Conservation (phyloP, 2,113 vertebrate genomes). For the Empidonax traillii region DNA sequence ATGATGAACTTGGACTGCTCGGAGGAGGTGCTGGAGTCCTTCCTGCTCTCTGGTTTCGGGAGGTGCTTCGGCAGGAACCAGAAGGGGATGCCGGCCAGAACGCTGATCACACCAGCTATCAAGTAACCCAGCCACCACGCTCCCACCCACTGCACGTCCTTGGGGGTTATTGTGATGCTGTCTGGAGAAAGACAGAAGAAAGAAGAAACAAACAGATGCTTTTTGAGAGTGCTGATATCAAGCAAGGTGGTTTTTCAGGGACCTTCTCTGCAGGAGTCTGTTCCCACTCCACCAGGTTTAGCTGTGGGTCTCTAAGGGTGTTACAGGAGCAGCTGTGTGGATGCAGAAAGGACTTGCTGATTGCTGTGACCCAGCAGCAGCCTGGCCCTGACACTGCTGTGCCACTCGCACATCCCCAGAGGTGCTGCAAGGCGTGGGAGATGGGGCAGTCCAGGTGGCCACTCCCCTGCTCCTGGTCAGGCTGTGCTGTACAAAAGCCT, state of each 20-base stretch:
- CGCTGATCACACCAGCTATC: slow-evolving; percentile 83
- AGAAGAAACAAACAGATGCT: background rate
- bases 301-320: background rate
- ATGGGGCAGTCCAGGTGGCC: rapidly evolving
- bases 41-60: slow-evolving; percentile 62
- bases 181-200: slow-evolving; percentile 66
- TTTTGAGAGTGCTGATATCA: background rate
- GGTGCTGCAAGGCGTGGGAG: background rate
- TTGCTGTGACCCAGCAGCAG: background rate
- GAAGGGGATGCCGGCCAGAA: slow-evolving; percentile 86
- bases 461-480: background rate
- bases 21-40: slow-evolving; percentile 72
- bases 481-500: background rate
- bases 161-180: slow-evolving; percentile 79
- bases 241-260: background rate
- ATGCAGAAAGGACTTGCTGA: background rate
- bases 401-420: rapidly evolving
- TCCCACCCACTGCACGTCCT: slow-evolving; percentile 90
- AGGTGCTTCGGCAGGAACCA: slow-evolving; percentile 92
- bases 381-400: background rate
- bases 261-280: background rate
- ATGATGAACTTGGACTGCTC: slow-evolving; percentile 85
- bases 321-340: background rate
- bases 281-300: rapidly evolving
- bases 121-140: slow-evolving; percentile 97